These are phyloP conservation scores for Seriola quinqueradiata DNA, from an alignment of 2,113 vertebrate genomes.

Conservation along the genomic window DNA sequence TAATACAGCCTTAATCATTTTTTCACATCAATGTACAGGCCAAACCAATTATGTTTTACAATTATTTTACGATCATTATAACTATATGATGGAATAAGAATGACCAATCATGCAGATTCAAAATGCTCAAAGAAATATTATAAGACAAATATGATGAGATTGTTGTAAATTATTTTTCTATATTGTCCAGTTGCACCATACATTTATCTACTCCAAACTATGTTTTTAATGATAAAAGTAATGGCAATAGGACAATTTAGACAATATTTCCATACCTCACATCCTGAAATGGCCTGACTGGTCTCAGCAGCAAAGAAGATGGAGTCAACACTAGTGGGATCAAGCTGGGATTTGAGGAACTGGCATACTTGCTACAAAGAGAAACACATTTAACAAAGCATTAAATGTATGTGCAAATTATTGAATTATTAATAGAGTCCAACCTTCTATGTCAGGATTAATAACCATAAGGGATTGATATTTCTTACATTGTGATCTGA, in stretches of 20 bases:
- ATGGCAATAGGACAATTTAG: not conserved
- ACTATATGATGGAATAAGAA: too few species aligned
- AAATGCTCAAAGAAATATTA: too few species aligned
- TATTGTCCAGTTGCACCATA: not conserved
- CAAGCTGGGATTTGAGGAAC: constrained; percentile 92
- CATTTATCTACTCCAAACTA: not conserved
- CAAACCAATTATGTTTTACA: not conserved
- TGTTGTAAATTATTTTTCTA: not conserved
- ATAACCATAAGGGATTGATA: fast-evolving
- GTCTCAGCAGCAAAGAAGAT: constrained; percentile 94
- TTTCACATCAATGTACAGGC: too few species aligned
- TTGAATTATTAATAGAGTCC: fast-evolving
- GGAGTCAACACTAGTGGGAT: constrained; percentile 91
- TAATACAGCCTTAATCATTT: not conserved
- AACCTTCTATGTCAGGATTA: not conserved
- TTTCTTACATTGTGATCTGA: constrained; percentile 88
- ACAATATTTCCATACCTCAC: constrained; percentile 86
- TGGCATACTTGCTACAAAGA: constrained; percentile 88
- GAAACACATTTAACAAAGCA: not conserved
- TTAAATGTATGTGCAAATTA: fast-evolving
- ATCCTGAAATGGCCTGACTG: constrained; percentile 90
- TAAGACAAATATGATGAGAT: too few species aligned
- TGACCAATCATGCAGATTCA: too few species aligned
- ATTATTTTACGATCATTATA: not conserved
- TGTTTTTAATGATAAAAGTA: not conserved